Evolutionary conservation across 2,888 invertebrate species (phyloP), one percentile per base, ranked within the genome.

Genomic region (Noctua fimbriata): DNA sequence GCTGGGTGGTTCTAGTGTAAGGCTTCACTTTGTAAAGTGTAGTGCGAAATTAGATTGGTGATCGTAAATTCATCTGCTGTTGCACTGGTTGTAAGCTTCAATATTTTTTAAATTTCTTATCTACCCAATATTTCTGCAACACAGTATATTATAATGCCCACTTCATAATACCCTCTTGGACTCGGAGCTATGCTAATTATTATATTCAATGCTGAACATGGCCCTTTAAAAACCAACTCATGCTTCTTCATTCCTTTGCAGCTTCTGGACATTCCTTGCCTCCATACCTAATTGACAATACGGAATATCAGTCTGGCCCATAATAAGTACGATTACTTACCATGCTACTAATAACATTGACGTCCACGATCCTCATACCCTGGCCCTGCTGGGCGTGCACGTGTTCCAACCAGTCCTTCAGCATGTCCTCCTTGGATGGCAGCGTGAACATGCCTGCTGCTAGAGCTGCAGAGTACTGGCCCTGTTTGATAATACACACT

Each of bases 341-440:
- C 95, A 95, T 95, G 10, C 93, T 84, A 3, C 93, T 94, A 67
- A 96, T 89, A 65, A 93, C 90, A 76, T 96, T 96, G 74, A 97
- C 95, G 63, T 96, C 93, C 2, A 93, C 91, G 21, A 96, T 94
- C 88, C 92, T 95, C 91, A 93, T 92, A 41, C 93, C 89, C 44
- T 87, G 88, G 4, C 86, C 78, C 76, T 92, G 93, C n/a, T 95
- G 91, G 1, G 94, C 89, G 87, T 97, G 95, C 60, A 98, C 98
- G 41, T 96, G 92, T 55, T 97, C 95, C 10, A 97, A 97, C 96
- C 96, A 96, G 60, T 97, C 97, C 81, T 93, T 94, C 82, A 97
- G 90, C 98, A 98, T 98, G 73, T 96, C 96, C 16, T 97, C 97
- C 81, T 95, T 97, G 0, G 97, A 91, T 0, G 98, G 98, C 55